A percentile compares a stretch with the other conserved stretches of the same genome.
phyloP scores from a whole-genome alignment of 2,113 vertebrate species.

The Ptilonorhynchus violaceus region DNA sequence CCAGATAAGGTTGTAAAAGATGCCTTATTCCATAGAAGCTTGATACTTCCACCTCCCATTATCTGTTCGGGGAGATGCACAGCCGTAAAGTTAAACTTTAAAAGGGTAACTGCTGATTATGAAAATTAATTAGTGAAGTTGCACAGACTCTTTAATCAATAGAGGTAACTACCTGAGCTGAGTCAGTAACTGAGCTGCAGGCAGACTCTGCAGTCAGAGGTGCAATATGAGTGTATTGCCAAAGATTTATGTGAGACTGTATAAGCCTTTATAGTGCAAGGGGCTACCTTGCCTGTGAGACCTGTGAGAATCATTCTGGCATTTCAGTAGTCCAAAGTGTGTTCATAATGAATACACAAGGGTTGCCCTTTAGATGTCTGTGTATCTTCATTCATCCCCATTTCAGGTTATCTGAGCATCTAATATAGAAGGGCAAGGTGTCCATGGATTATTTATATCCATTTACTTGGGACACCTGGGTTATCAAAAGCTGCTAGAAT shows the following conservation, averaged over 20 bases:
- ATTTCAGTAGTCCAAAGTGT: background rate
- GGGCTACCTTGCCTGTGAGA: background rate
- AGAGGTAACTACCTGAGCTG: background rate
- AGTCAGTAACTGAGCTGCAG: background rate
- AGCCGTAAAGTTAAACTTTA: constrained; percentile 45
- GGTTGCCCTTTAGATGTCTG: background rate
- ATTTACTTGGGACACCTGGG: background rate
- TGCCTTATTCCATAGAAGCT: constrained; percentile 32
- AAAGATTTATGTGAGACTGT: background rate
- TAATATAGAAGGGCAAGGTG: background rate
- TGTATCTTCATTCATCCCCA: background rate
- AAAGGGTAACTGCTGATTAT: constrained; percentile 43
- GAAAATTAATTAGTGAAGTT: constrained; percentile 48
- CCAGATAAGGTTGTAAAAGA: constrained; percentile 71
- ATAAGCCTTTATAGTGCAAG: background rate
- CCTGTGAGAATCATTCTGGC: background rate
- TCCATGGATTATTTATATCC: background rate
- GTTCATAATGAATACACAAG: background rate
- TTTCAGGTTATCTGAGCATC: background rate
- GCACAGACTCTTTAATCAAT: background rate
- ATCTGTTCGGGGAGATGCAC: constrained; percentile 18
- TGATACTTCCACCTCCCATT: constrained; percentile 29
- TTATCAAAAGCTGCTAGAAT: background rate
- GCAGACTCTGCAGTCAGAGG: background rate
- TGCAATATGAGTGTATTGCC: background rate